phyloP scores from a whole-genome alignment of 2,113 vertebrate species.

The Oncorhynchus masou region DNA sequence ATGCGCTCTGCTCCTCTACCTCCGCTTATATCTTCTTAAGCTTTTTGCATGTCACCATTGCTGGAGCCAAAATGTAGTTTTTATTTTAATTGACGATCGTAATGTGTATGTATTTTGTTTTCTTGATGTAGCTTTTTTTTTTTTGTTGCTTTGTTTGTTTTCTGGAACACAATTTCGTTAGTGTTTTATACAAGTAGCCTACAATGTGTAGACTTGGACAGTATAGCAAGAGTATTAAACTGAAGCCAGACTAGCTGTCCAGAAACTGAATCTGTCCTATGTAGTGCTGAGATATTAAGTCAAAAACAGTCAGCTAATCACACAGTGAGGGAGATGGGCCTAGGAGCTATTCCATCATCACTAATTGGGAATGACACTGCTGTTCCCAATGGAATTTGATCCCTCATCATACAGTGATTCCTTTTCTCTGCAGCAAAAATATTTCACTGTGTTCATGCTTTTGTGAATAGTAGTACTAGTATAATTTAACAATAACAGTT shows the following conservation, averaged over 20 bases:
- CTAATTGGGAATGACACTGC: not conserved
- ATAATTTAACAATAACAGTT: not conserved
- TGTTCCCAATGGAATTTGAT: conserved; percentile 18
- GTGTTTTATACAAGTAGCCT: not conserved
- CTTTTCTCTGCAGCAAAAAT: not conserved
- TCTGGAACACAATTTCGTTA: not conserved
- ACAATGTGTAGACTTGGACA: not conserved
- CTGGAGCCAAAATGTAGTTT: conserved; percentile 44
- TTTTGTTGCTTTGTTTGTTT: conserved; percentile 14
- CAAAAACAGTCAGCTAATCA: not conserved
- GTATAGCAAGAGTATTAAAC: not conserved
- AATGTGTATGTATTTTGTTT: conserved; percentile 13
- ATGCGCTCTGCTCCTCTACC: conserved; percentile 44
- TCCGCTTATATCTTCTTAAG: conserved; percentile 60
- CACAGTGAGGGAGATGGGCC: not conserved
- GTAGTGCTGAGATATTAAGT: not conserved
- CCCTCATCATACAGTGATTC: conserved; percentile 1
- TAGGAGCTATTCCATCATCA: not conserved
- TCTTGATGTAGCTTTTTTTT: conserved; percentile 36
- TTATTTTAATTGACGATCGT: conserved; percentile 36
- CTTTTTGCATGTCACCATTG: conserved; percentile 68
- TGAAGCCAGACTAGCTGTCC: not conserved
- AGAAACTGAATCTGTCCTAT: not conserved
- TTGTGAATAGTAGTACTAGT: not conserved
- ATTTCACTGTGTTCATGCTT: not conserved